These are phyloP conservation scores for Ivindomyrus marchei DNA, from an alignment of 2,113 vertebrate species.

Conservation along the genomic window DNA sequence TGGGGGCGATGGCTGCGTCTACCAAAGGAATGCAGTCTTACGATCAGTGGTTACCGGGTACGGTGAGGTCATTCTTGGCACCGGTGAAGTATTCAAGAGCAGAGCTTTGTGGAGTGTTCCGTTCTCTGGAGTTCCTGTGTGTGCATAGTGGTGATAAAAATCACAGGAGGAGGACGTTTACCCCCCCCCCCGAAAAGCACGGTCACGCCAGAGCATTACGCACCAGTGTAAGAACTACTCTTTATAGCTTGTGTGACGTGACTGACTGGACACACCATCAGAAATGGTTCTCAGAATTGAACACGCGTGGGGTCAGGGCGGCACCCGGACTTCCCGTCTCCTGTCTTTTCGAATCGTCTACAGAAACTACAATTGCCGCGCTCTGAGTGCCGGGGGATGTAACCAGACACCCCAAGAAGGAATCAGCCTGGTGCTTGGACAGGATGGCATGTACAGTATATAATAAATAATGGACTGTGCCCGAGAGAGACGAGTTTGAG, in stretches of 20 bases:
- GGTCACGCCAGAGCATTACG: background rate
- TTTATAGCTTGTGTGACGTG: background rate
- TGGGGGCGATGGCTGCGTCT: background rate
- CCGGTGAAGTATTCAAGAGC: background rate
- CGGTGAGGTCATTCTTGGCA: conserved; percentile 6
- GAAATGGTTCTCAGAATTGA: background rate
- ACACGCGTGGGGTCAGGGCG: background rate
- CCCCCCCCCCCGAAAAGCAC: background rate
- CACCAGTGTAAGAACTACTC: background rate
- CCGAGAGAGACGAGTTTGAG: background rate
- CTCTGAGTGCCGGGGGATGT: background rate
- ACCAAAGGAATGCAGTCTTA: background rate
- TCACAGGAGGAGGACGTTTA: background rate
- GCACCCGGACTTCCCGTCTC: background rate
- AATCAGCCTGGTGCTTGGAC: background rate
- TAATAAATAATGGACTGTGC: conserved; percentile 15
- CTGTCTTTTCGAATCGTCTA: background rate
- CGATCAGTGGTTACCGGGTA: background rate
- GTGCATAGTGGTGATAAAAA: background rate
- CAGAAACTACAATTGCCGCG: background rate
- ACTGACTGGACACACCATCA: background rate
- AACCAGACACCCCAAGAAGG: background rate
- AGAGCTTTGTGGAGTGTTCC: background rate
- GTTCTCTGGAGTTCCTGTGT: background rate
- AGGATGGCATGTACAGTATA: background rate